phyloP scores from a whole-genome alignment of 1,140 invertebrate genomes.

The Lineus longissimus region DNA sequence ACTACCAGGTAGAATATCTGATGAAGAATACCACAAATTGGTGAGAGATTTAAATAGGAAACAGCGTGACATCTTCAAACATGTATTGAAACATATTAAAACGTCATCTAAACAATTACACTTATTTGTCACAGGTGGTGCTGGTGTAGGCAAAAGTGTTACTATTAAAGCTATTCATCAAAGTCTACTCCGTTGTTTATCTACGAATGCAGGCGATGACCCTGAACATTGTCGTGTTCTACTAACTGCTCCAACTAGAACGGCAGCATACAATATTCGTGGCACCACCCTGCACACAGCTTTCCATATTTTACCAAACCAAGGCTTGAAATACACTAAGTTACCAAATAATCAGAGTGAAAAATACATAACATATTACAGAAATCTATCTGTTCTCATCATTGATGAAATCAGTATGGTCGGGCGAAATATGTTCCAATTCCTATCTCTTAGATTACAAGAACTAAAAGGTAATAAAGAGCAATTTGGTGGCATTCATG shows the following conservation, averaged over 20 bases:
- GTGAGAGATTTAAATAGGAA: not conserved
- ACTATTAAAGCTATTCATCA: conserved; percentile 19
- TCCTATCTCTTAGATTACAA: conserved; percentile 11
- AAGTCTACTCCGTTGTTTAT: conserved; percentile 3
- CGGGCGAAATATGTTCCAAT: conserved; percentile 16
- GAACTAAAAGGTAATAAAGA: conserved; percentile 8
- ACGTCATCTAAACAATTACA: conserved; percentile 4
- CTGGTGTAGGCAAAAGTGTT: conserved; percentile 19
- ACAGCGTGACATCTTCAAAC: not conserved
- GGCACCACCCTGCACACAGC: conserved; percentile 12
- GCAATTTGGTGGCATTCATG: not conserved
- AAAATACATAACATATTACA: not conserved
- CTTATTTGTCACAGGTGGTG: conserved; percentile 20
- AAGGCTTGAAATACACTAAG: not conserved
- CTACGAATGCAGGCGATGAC: conserved; percentile 6
- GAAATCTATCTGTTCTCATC: conserved; percentile 16
- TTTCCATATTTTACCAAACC: not conserved
- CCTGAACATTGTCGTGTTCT: conserved; percentile 16
- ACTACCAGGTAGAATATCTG: not conserved
- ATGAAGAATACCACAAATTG: not conserved
- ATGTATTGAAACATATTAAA: not conserved
- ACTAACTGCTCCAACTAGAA: conserved; percentile 12
- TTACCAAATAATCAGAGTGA: too few species aligned
- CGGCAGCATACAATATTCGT: conserved; percentile 14
- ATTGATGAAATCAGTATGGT: conserved; percentile 25